Evolutionary conservation across 2,888 invertebrate species (phyloP).

Genomic region (Eurytoma adleriae): DNA sequence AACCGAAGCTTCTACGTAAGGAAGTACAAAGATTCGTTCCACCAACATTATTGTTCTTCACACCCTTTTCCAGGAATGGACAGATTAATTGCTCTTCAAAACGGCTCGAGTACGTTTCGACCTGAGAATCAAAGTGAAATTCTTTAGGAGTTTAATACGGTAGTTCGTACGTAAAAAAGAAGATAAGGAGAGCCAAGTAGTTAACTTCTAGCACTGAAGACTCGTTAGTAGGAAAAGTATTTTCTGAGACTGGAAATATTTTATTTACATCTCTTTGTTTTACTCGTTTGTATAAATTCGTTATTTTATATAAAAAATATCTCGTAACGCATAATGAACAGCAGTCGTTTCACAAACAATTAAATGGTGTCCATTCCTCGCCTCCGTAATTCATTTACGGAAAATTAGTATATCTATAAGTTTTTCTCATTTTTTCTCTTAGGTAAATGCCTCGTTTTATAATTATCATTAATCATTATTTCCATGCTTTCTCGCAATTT

Average conservation of each 20-base stretch:
- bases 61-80: conserved; percentile 20
- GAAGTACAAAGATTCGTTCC: conserved; percentile 62
- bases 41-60: conserved; percentile 35
- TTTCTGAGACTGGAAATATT: conserved; percentile 35
- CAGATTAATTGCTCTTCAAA: conserved; percentile 31
- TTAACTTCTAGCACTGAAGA: too few relatives aligned
- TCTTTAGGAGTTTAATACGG: neutral
- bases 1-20: conserved; percentile 74
- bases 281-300: conserved; percentile 24
- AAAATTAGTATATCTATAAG: conserved; percentile 31
- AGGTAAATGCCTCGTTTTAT: conserved; percentile 48
- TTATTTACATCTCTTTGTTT: conserved; percentile 32
- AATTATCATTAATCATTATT: conserved; percentile 22
- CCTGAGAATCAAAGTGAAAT: conserved; percentile 26
- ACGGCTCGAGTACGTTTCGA: conserved; percentile 1
- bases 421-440: conserved; percentile 8
- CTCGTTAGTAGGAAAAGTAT: neutral
- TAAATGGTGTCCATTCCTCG: conserved; percentile 39
- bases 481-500: conserved; percentile 19
- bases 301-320: conserved; percentile 49
- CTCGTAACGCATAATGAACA: conserved; percentile 30
- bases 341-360: conserved; percentile 37
- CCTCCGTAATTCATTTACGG: conserved; percentile 12
- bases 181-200: too few relatives aligned
- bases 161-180: neutral